Conservation (phyloP, 2,888 invertebrate species). For the Dione vanillae region DNA sequence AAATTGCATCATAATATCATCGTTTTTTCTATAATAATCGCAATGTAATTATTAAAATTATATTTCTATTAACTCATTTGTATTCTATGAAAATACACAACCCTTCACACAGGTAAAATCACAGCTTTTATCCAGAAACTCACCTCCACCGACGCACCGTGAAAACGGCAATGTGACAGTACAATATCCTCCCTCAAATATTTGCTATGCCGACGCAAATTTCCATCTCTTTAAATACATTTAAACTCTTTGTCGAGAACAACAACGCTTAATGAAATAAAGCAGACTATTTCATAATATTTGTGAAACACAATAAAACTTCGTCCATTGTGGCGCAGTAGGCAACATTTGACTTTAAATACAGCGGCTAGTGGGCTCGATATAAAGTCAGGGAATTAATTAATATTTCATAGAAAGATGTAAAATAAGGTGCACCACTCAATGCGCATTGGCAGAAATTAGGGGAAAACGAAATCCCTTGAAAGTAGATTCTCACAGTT, state of each 20-base stretch:
- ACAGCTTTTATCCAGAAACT: slow-evolving; percentile 28
- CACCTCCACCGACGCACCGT: slow-evolving; percentile 20
- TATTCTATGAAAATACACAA: slow-evolving; percentile 22
- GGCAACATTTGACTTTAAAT: background rate
- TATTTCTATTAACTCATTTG: slow-evolving; percentile 6
- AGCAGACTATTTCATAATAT: slow-evolving; percentile 10
- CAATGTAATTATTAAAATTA: slow-evolving; percentile 7
- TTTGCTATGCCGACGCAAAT: slow-evolving; percentile 28
- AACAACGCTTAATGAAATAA: slow-evolving; percentile 16
- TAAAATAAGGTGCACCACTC: too few species aligned
- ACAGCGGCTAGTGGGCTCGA: too few species aligned
- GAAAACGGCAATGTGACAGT: slow-evolving; percentile 38
- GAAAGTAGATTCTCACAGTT: too few species aligned
- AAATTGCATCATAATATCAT: background rate
- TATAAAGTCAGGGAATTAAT: too few species aligned
- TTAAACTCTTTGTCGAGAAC: slow-evolving; percentile 32
- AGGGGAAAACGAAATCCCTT: too few species aligned
- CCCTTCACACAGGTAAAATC: slow-evolving; percentile 9
- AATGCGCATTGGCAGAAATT: too few species aligned
- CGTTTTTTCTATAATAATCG: background rate
- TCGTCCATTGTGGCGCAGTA: background rate
- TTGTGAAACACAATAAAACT: background rate
- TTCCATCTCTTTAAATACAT: slow-evolving; percentile 17
- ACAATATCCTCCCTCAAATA: slow-evolving; percentile 40
- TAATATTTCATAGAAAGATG: too few species aligned